Base-by-base conservation (phyloP, 2,113 vertebrate species). In the Proteles cristata region DNA sequence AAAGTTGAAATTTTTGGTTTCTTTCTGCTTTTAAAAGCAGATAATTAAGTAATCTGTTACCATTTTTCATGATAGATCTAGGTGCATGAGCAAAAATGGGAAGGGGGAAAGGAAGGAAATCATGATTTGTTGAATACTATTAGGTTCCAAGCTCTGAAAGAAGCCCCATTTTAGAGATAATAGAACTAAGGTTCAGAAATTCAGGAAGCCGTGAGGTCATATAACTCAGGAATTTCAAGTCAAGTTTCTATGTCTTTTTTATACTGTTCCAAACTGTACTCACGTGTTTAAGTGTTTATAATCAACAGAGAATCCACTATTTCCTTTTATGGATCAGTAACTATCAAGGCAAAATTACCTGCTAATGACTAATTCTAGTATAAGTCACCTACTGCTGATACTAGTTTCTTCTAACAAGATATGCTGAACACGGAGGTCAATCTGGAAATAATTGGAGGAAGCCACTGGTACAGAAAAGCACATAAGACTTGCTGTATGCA, bases 271-370 rank as follows among this genome's bases (percentile, higher is more conserved):
- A 92, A 95, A 87, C 16, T 28, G 93, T 1, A 88, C 0, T 3
- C 21, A 71, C 2, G 14, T 16, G 50, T 65, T 90, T 80, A 88
- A 88, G 53, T 91, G 84, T 31, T 90, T 81, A 26, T 31, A 90
- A 68, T 93, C 69, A 97, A 79, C 28, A 76, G 17, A 90, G 19
- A 81, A 73, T 74, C 61, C 11, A 71, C 0, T 55, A 73, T 28
- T 93, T 87, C 65, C 45, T 53, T 93, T 89, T 73, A 55, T 45
- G 39, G 96, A 77, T 23, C 33, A 45, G 39, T 65, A 93, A 71
- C 35, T 76, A 86, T 26, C n/a, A 83, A 90, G 43, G 43, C 83
- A 90, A 76, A 90, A 43, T 58, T 74, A 95, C 2, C 4, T 66
- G 15, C 26, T 81, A 88, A 58, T 77, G 63, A 96, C 19, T 77